Conservation (phyloP, 92 coral and sea anemone species). For the Micromussa lordhowensis region DNA sequence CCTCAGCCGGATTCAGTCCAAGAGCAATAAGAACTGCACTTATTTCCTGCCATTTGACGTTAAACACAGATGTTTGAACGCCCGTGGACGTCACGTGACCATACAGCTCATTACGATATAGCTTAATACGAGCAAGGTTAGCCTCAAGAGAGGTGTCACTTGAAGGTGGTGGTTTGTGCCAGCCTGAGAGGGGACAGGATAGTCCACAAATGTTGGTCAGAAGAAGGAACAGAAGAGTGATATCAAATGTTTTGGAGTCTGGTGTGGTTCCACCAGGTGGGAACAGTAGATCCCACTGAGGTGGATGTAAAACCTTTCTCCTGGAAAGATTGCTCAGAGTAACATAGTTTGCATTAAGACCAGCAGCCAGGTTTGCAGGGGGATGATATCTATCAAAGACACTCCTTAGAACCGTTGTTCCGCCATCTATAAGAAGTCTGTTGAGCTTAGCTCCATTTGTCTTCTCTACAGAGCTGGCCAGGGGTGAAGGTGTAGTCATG, state of each 20-base stretch:
- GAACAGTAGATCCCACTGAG: slow-evolving; percentile 73
- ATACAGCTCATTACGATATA: slow-evolving; percentile 24
- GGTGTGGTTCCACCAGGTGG: slow-evolving; percentile 69
- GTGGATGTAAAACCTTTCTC: slow-evolving; percentile 35
- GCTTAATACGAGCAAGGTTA: no score
- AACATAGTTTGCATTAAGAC: background rate
- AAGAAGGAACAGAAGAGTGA: slow-evolving; percentile 68
- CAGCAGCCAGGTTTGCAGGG: slow-evolving; percentile 34
- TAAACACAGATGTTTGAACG: slow-evolving; percentile 35
- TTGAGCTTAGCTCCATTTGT: slow-evolving; percentile 43
- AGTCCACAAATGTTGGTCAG: slow-evolving; percentile 75
- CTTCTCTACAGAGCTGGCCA: background rate
- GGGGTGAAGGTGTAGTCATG: background rate
- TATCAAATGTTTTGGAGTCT: slow-evolving; percentile 62
- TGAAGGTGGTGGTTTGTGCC: no score
- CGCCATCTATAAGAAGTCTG: slow-evolving; percentile 52
- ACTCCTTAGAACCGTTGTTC: slow-evolving; percentile 32
- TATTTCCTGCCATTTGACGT: slow-evolving; percentile 71
- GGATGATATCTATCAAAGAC: slow-evolving; percentile 35
- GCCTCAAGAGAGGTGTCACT: no score
- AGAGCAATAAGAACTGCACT: slow-evolving; percentile 55
- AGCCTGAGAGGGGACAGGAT: no score
- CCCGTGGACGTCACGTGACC: slow-evolving; percentile 46
- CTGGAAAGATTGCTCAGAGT: background rate
- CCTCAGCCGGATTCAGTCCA: slow-evolving; percentile 58